Evolutionary conservation across 2,113 vertebrate species (phyloP).

Genomic region (Lates calcarifer): DNA sequence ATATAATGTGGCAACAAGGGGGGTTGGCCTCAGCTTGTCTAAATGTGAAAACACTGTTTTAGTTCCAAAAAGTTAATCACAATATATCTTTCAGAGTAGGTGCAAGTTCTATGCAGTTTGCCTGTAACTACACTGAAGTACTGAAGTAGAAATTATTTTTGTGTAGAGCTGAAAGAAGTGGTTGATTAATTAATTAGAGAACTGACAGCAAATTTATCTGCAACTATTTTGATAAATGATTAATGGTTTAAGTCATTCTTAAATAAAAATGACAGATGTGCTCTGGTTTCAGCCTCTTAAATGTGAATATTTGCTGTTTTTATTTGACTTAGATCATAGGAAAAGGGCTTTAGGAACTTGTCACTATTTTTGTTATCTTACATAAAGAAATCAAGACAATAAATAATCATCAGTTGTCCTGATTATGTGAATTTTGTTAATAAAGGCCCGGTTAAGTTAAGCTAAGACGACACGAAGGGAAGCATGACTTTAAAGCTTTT

Average conservation of each 20-base stretch:
- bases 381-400: neutral
- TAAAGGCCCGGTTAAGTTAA: neutral
- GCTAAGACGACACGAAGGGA: neutral
- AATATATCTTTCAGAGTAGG: neutral
- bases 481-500: neutral
- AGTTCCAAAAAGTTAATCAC: neutral
- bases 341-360: neutral
- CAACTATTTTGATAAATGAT: neutral
- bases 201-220: neutral
- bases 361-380: neutral
- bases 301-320: neutral
- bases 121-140: neutral
- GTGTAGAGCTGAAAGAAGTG: no score
- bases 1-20: neutral
- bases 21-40: neutral
- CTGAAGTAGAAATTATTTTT: neutral
- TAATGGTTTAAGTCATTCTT: neutral
- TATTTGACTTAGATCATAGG: neutral
- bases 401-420: neutral
- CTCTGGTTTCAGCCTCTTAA: neutral
- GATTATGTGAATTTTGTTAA: neutral
- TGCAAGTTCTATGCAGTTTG: neutral
- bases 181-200: neutral
- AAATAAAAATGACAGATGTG: neutral
- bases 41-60: neutral